Conservation (phyloP, 2,888 invertebrate genomes). For the Cancer borealis region DNA sequence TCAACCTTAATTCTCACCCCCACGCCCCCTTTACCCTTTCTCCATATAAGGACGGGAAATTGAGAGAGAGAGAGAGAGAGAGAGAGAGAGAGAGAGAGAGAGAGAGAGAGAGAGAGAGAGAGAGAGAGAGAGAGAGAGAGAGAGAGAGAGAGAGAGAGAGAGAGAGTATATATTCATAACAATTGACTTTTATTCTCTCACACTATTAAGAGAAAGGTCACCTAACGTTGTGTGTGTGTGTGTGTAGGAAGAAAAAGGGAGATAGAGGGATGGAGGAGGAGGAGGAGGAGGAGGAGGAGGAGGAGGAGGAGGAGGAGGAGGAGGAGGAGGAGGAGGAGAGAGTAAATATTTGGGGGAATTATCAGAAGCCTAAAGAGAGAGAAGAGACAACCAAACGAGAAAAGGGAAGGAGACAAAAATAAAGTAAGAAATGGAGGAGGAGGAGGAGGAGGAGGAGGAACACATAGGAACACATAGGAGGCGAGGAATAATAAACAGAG, state of each 20-base stretch:
- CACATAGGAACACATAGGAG: not conserved
- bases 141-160: not conserved
- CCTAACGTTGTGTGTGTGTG: not conserved
- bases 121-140: conserved; percentile 23
- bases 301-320: not conserved
- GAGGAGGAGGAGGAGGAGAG: not conserved
- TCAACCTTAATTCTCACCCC: not conserved
- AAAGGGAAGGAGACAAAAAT: not conserved
- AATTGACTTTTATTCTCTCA: not conserved
- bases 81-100: not conserved
- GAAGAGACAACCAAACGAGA: not conserved
- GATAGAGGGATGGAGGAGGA: not conserved
- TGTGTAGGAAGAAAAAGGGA: not conserved
- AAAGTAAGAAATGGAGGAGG: not conserved
- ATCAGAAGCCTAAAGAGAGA: not conserved
- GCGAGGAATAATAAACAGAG: not conserved
- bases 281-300: not conserved
- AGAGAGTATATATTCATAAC: not conserved
- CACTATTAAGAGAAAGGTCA: not conserved
- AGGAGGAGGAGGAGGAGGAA: no score
- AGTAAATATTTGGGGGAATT: not conserved
- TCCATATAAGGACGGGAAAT: not conserved
- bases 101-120: conserved; percentile 31
- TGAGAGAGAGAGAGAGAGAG: not conserved
- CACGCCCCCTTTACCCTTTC: not conserved